Evolutionary conservation across 2,888 invertebrate species (phyloP), one percentile per base, ranked within the genome.

Genomic region (Megamerina dolium): DNA sequence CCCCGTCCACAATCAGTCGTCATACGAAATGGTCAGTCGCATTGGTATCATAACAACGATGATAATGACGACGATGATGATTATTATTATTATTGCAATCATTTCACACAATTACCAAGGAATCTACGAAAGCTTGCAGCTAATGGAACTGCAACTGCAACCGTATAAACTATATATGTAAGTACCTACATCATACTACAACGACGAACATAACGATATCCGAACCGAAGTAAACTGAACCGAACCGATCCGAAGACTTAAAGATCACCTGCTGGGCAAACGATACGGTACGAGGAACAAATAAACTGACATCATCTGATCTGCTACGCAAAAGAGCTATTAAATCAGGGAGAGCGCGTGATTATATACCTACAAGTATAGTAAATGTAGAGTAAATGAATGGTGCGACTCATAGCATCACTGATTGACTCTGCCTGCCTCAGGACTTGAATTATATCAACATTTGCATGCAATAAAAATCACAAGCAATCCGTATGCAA

Each of bases 81-180:
- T 10, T n/a, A 18, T 18, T 5, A 34, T 34, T 19, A 20, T 27
- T 27, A 27, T n/a, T 19, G 34, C 26, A 48, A 42, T 40, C 45
- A 48, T 46, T 47, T 51, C 41, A 46, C 51, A 40, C 54, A 54
- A 52, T 54, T 54, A 51, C 49, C 48, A 37, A 48, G 42, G 51
- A 47, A 49, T 47, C 44, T 43, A 48, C 47, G 45, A 39, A 36
- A 39, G 38, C 41, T 21, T 39, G 14, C 36, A 29, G 31, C 42
- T 49, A 49, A 49, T 48, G 49, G 48, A 50, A 45, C 44, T 49
- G 43, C 31, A n/a, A n/a, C n/a, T n/a, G n/a, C n/a, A n/a, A n/a
- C n/a, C n/a, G n/a, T n/a, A n/a, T n/a, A n/a, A n/a, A n/a, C n/a
- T n/a, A n/a, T n/a, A n/a, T n/a, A n/a, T n/a, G n/a, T n/a, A n/a